Base-by-base conservation (phyloP, 2,797 vertebrate genomes). In the Pampus argenteus region DNA sequence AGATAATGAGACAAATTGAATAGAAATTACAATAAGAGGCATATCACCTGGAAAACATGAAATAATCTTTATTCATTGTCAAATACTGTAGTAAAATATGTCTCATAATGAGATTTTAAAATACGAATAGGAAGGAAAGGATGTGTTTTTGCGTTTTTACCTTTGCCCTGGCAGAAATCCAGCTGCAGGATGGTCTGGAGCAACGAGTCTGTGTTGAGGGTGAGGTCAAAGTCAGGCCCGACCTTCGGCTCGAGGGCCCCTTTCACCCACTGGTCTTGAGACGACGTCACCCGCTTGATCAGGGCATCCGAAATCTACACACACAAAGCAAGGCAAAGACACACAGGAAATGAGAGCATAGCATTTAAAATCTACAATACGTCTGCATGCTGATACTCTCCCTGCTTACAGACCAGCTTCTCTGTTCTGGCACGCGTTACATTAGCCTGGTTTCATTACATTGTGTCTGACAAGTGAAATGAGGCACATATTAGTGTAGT, bases 211-310 rank as follows among this genome's bases (percentile, higher is more conserved):
- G 95, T 99, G 90, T 94, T 96, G 91, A 99, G 87, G 18, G 94
- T 97, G 87, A 99, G 94, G 87, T 98, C 97, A 76, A 97, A 99
- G 70, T 99, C 98, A 0, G 97, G 95, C 38, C 96, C 96, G 3
- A 98, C 97, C 90, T 98, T 98, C 0, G 98, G 96, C 89, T 99
- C 97, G 93, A 99, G 91, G 44, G 97, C 97, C 5, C 97, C 97
- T 90, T 98, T 99, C 55, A 98, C 96, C 98, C 98, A 99, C 85
- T 99, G 98, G 74, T 99, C 98, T 93, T 98, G 97, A 82, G 97
- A 98, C 28, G 95, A 92, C 64, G 94, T 95, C 51, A 99, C 97
- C 4, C 98, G 95, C 87, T 98, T 98, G 90, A 99, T 97, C 89
- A 99, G 94, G 52, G 98, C 96, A 23, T 99, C 98, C 0, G 98